Percentiles rank a stretch among this genome's conserved stretches.
These are phyloP conservation scores for Irena cyanogastra DNA, from an alignment of 2,113 vertebrate species.

Conservation along the genomic window DNA sequence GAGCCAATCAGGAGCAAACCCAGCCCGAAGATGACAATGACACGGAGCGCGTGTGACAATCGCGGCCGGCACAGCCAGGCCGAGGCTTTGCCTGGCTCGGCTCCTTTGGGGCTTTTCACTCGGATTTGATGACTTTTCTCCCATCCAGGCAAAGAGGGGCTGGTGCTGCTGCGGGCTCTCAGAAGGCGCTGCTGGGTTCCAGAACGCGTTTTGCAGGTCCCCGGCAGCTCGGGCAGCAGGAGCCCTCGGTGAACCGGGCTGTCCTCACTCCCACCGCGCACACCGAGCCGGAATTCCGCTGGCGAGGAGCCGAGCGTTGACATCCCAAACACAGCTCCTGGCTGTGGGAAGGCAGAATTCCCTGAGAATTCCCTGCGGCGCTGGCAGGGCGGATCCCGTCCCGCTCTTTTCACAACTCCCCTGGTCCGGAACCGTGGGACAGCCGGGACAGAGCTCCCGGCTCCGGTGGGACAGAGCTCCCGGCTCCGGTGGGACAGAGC, in stretches of 20 bases:
- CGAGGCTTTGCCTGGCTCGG: accelerated
- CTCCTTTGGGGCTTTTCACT: neutral
- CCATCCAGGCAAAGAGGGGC: neutral
- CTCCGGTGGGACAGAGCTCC: too few relatives aligned
- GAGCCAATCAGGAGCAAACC: neutral
- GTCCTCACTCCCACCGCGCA: neutral
- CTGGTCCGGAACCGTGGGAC: too few relatives aligned
- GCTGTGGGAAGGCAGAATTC: neutral
- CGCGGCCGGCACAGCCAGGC: neutral
- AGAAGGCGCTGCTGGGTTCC: neutral
- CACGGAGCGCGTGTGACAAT: neutral
- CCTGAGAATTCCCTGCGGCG: neutral
- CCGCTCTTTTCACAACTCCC: too few relatives aligned
- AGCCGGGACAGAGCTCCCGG: too few relatives aligned
- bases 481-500: too few relatives aligned
- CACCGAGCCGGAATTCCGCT: neutral
- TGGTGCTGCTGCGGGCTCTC: neutral
- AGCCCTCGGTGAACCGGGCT: neutral
- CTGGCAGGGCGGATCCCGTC: neutral
- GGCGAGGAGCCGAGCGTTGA: neutral
- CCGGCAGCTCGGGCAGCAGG: neutral
- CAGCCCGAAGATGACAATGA: neutral
- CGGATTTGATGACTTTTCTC: neutral
- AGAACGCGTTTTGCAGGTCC: neutral
- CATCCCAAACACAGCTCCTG: neutral